Evolutionary conservation across 2,113 vertebrate species (phyloP), one percentile per base, ranked within the genome.

Genomic region (Neogobius melanostomus): DNA sequence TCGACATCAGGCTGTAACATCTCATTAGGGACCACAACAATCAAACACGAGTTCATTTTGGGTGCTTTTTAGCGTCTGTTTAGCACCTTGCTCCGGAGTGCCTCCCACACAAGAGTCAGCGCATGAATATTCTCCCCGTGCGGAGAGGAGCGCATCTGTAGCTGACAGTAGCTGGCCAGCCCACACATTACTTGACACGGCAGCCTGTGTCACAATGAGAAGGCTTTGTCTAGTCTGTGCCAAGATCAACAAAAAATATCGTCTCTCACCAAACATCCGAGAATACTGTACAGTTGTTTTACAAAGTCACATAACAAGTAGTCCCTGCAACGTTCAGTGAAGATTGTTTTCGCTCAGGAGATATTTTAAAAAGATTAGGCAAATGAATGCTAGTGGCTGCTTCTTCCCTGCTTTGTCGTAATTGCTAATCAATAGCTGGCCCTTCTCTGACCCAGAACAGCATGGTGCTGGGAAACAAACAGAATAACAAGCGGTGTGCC

Each of bases 151-250:
- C 71, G 61, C 77, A 83, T 74, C 72, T 65, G 77, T 64, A 74
- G 72, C 79, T 81, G 73, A 80, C 74, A 79, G 79, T 73, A 75
- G 88, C 69, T 69, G 77, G 82, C 52, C 77, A 75, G 80, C 90
- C 87, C 81, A 87, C 88, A 68, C 87, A 74, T 15, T 72, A 76
- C 71, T 82, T 89, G 82, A 87, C 81, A 79, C 75, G 42, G 53
- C 71, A 76, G 79, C 78, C 84, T 79, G 80, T 88, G 83, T 87
- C 81, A 81, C 77, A 68, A 62, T 15, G 59, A 81, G 76, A 87
- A 82, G 77, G 78, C 84, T 80, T 62, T 50, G 79, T 69, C 74
- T 81, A 62, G 42, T 72, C 75, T 54, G 62, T 80, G 80, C 81
- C 72, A 79, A 82, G 84, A 77, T 60, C 63, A 69, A 70, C 64